Percentiles rank a stretch among this genome's conserved stretches.
Evolutionary conservation across 2,113 vertebrate species (phyloP).

Genomic region (Oryctolagus cuniculus): mOryCun1.1 NC_091435.1:10956501-10957000

Average conservation of each 20-base stretch:
- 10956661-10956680: too few relatives aligned
- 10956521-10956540: too few relatives aligned
- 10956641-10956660: too few relatives aligned
- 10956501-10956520: too few relatives aligned
- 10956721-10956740: background rate
- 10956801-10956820: background rate
- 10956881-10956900: background rate
- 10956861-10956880: conserved; percentile 31
- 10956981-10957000: background rate
- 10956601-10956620: too few relatives aligned
- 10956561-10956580: too few relatives aligned
- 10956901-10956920: conserved; percentile 30
- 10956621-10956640: too few relatives aligned
- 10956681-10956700: background rate
- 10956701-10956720: conserved; percentile 9
- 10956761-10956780: conserved; percentile 8
- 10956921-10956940: background rate
- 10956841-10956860: conserved; percentile 25
- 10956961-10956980: background rate
- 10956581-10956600: too few relatives aligned
- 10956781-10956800: conserved; percentile 4
- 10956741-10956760: background rate
- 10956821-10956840: conserved; percentile 16
- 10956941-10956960: background rate
- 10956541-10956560: too few relatives aligned